Base-by-base conservation (phyloP, 2,888 invertebrate genomes). In the Himalopsyche japonica region DNA sequence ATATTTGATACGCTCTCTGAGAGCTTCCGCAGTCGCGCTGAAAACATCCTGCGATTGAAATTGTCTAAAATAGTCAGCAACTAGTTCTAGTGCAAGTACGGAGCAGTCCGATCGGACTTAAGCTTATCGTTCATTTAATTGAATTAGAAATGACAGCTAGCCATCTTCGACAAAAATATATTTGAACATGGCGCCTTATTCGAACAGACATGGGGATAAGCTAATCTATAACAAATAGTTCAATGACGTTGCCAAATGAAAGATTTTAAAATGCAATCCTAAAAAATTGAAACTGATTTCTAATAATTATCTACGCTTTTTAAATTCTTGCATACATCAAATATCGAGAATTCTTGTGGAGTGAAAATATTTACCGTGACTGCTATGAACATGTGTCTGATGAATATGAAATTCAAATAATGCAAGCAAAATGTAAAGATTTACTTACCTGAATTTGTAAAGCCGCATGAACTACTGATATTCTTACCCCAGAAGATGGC, bases 121-220 rank as follows among this genome's bases (percentile, higher is more conserved):
- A 20, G 24, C 4, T 57, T 57, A 20, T 57, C 20, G 20, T 20
- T 37, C 47, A 47, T 79, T 79, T 43, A 84, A 84, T 84, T 84
- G 49, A 84, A 84, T 84, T 84, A 84, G 48, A 37, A 37, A 27
- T 84, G 84, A 84, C 84, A 84, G 81, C 81, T 84, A 81, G 64
- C 47, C n/a, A 77, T 57, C 20, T 20, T 57, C 57, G 8, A 57
- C 20, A 20, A 20, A n/a, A 20, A 57, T 24, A 57, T 43, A 7
- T 43, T 43, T 43, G 43, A 43, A 43, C 43, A 43, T 24, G 57
- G 57, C 57, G 24, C 24, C 6, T 20, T 57, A 57, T 57, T 57
- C 57, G 57, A 57, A 57, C 57, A 57, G 57, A 24, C 43, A 4
- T 15, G 2, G 15, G 43, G 15, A 15, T 43, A 4, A 15, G 12